phyloP scores from a whole-genome alignment of 2,888 invertebrate genomes.

The Meiosimyza decipiens region DNA sequence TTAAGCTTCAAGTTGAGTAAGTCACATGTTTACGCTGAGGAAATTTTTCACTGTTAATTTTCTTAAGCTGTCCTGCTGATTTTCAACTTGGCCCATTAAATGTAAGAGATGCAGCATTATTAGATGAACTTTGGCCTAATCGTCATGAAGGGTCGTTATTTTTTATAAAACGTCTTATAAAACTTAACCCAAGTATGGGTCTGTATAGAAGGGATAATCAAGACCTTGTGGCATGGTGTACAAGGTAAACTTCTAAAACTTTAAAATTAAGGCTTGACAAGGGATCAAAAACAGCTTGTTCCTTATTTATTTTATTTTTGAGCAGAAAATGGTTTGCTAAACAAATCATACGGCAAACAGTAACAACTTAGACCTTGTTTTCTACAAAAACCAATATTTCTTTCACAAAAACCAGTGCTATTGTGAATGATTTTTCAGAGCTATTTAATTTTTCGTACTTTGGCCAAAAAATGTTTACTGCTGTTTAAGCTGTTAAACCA shows the following conservation, averaged over 20 bases:
- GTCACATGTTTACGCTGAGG: constrained; percentile 11
- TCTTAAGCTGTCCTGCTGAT: constrained; percentile 47
- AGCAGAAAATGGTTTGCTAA: no score
- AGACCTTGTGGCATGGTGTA: constrained; percentile 55
- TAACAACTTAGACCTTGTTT: no score
- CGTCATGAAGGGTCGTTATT: constrained; percentile 50
- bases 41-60: not conserved
- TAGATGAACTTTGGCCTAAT: constrained; percentile 53
- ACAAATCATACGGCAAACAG: no score
- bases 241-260: constrained; percentile 44
- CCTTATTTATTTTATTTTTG: no score
- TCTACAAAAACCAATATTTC: no score
- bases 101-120: constrained; percentile 45
- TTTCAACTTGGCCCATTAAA: constrained; percentile 33
- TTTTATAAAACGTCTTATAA: constrained; percentile 49
- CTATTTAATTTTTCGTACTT: no score
- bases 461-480: no score
- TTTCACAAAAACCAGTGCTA: no score
- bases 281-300: no score
- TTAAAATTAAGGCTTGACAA: not conserved
- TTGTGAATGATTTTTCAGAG: no score
- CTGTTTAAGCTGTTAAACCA: no score
- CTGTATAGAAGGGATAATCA: constrained; percentile 46
- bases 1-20: constrained; percentile 46
- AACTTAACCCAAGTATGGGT: constrained; percentile 51